phyloP scores from a whole-genome alignment of 1,140 invertebrate species.

The Drosophila kohkoa region DNA sequence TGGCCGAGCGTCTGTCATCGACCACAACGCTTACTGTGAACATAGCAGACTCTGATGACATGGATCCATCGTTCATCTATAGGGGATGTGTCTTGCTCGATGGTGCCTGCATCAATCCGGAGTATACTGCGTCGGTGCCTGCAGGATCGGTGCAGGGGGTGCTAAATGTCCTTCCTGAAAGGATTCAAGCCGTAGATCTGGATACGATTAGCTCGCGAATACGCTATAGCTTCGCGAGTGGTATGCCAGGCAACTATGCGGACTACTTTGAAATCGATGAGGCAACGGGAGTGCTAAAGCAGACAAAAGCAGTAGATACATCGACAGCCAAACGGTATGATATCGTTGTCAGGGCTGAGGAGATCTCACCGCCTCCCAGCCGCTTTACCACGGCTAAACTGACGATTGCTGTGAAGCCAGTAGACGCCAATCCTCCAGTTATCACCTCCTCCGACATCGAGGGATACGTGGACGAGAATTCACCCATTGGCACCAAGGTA shows the following conservation, averaged over 20 bases:
- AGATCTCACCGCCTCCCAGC: slow-evolving; percentile 89
- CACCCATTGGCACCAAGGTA: slow-evolving; percentile 92
- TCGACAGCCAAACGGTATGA: slow-evolving; percentile 87
- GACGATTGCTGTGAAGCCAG: slow-evolving; percentile 91
- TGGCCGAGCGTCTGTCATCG: slow-evolving; percentile 90
- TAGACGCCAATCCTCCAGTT: slow-evolving; percentile 93
- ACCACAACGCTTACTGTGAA: slow-evolving; percentile 94
- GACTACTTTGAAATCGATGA: slow-evolving; percentile 94
- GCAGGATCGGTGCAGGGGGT: slow-evolving; percentile 93
- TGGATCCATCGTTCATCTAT: slow-evolving; percentile 94
- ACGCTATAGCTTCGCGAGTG: slow-evolving; percentile 92
- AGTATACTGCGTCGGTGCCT: slow-evolving; percentile 92
- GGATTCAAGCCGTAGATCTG: slow-evolving; percentile 95
- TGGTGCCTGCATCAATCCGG: slow-evolving; percentile 92
- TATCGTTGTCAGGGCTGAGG: slow-evolving; percentile 93
- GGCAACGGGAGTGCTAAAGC: slow-evolving; percentile 91
- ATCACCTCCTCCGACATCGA: slow-evolving; percentile 90
- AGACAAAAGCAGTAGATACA: slow-evolving; percentile 92
- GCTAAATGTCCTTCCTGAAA: slow-evolving; percentile 93
- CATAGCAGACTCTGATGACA: slow-evolving; percentile 94
- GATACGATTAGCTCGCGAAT: slow-evolving; percentile 94
- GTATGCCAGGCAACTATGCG: slow-evolving; percentile 90
- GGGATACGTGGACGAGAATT: slow-evolving; percentile 94
- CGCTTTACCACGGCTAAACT: slow-evolving; percentile 93
- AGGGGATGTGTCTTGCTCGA: slow-evolving; percentile 92